A percentile compares a stretch with the other conserved stretches of the same genome.
These are phyloP conservation scores for Agrotis clavis DNA, from an alignment of 2,888 invertebrate species.

Conservation along the genomic window DNA sequence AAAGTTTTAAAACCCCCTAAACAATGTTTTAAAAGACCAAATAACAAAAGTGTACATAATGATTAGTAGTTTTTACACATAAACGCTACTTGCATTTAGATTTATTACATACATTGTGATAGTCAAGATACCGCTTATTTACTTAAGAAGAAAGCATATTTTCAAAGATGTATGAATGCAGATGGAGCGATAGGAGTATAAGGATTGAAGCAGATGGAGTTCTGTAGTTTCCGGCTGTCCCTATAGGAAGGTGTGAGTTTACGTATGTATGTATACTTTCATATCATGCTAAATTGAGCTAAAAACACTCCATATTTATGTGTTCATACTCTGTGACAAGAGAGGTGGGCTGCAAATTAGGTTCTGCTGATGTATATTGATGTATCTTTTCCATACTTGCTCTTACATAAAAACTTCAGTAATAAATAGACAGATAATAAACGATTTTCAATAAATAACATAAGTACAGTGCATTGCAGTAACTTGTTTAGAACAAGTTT, in stretches of 20 bases:
- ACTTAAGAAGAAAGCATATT: no score
- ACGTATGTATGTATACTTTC: no score
- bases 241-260: no score
- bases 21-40: neutral
- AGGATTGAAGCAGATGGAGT: no score
- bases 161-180: no score
- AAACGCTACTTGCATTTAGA: neutral
- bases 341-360: neutral
- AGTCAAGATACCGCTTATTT: no score
- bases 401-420: neutral
- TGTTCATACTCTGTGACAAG: neutral
- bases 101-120: slow-evolving; percentile 8
- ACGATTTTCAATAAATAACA: neutral
- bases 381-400: neutral
- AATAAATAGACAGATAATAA: neutral
- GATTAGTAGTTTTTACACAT: slow-evolving; percentile 12
- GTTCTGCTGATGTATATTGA: neutral
- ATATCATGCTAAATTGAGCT: no score
- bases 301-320: neutral
- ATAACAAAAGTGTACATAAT: slow-evolving; percentile 18
- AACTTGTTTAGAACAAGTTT: neutral
- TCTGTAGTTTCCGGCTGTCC: no score
- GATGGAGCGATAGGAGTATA: no score
- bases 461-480: neutral
- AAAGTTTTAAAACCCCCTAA: no score